phyloP scores from a whole-genome alignment of 2,888 invertebrate genomes.

The Drepanosiphum platanoidis region DNA sequence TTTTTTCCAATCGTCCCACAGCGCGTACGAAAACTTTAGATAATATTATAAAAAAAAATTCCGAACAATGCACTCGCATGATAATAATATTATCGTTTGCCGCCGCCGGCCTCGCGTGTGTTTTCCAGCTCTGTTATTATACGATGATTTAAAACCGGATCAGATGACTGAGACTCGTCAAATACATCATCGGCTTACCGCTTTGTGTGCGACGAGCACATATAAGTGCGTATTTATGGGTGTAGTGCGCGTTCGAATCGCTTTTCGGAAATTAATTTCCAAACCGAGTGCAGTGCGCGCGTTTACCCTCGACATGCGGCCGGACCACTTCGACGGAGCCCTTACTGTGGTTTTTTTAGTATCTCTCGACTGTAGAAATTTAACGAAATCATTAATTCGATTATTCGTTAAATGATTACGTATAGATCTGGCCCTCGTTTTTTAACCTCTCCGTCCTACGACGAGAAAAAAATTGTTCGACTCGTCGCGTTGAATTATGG shows the following conservation, averaged over 20 bases:
- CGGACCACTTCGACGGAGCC: too few relatives aligned
- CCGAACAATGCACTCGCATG: neutral
- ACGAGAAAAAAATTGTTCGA: too few relatives aligned
- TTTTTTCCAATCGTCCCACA: neutral
- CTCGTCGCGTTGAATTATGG: too few relatives aligned
- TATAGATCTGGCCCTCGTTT: too few relatives aligned
- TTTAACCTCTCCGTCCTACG: too few relatives aligned
- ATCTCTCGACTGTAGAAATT: too few relatives aligned
- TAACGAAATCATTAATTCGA: too few relatives aligned
- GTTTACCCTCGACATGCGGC: too few relatives aligned
- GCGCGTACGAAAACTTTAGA: too few relatives aligned
- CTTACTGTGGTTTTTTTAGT: too few relatives aligned
- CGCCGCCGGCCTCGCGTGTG: neutral
- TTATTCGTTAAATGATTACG: too few relatives aligned
- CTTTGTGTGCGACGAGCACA: neutral
- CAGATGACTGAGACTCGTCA: neutral
- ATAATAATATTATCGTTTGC: too few relatives aligned
- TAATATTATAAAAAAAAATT: neutral
- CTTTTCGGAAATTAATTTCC: slow-evolving; percentile 1
- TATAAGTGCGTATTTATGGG: neutral
- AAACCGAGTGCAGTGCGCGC: neutral
- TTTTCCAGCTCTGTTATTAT: neutral
- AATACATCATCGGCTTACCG: neutral
- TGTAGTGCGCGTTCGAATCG: neutral
- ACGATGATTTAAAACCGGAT: slow-evolving; percentile 9